Percentiles rank a stretch among this genome's conserved stretches.
These are phyloP conservation scores for Lasioglossum villosulum DNA, from an alignment of 2,888 invertebrate genomes.

Conservation along the genomic window DNA sequence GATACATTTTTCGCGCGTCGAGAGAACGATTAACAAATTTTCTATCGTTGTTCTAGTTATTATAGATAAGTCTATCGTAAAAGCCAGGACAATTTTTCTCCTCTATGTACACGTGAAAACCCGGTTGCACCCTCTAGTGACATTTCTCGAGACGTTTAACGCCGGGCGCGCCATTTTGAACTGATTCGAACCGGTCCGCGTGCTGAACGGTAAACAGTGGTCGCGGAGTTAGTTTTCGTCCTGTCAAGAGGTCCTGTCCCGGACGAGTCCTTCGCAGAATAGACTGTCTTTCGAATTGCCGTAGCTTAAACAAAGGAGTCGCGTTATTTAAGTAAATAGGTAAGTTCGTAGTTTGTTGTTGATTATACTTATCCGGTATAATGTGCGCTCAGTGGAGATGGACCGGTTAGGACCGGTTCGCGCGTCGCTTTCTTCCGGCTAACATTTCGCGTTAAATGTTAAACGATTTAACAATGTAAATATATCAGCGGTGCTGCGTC, in stretches of 20 bases:
- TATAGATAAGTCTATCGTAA: neutral
- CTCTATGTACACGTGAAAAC: neutral
- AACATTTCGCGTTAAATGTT: slow-evolving; percentile 34
- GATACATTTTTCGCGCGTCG: neutral
- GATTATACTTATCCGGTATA: slow-evolving; percentile 5
- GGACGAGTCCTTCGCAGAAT: slow-evolving; percentile 36
- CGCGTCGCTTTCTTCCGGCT: slow-evolving; percentile 1
- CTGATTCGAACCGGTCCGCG: neutral
- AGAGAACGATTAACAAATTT: neutral
- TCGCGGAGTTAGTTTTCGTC: neutral
- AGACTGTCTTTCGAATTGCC: slow-evolving; percentile 64
- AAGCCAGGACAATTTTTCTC: neutral
- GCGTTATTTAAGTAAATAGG: slow-evolving; percentile 64
- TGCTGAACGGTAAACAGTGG: slow-evolving; percentile 6
- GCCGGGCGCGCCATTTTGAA: neutral
- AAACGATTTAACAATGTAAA: slow-evolving; percentile 56
- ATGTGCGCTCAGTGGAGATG: neutral
- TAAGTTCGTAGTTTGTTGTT: neutral
- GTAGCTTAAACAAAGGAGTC: slow-evolving; percentile 56
- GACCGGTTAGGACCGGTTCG: neutral
- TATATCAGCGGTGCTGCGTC: slow-evolving; percentile 52
- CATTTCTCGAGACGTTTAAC: slow-evolving; percentile 4
- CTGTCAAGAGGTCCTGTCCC: slow-evolving; percentile 31
- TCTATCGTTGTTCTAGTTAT: neutral
- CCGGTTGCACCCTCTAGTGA: neutral